These are phyloP conservation scores for Thaumetopoea pityocampa DNA, from an alignment of 1,140 invertebrate species.

Conservation along the genomic window DNA sequence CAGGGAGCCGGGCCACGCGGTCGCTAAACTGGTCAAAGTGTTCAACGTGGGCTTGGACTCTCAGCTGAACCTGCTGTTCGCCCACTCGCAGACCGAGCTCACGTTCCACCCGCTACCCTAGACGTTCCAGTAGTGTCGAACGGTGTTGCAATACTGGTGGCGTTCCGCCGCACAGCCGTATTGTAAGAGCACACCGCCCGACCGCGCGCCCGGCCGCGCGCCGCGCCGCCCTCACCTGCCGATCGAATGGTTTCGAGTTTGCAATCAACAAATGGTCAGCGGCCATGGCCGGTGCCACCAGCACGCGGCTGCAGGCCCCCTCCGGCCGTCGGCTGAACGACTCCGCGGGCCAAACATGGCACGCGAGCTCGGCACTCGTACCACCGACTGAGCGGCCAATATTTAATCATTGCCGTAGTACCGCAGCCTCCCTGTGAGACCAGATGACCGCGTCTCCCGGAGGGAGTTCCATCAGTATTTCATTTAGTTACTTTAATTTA, in stretches of 20 bases:
- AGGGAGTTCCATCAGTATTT: slow-evolving; percentile 18
- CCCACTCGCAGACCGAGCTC: slow-evolving; percentile 78
- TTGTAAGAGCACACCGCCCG: slow-evolving; percentile 49
- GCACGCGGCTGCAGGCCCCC: too few relatives aligned
- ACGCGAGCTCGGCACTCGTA: slow-evolving; percentile 2
- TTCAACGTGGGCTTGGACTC: slow-evolving; percentile 82
- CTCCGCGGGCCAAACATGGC: slow-evolving; percentile 22
- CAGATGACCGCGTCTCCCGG: too few relatives aligned
- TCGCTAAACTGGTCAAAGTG: slow-evolving; percentile 77
- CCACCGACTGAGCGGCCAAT: slow-evolving; percentile 12
- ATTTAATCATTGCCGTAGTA: neutral
- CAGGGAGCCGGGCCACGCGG: slow-evolving; percentile 73
- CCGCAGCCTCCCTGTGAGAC: too few relatives aligned
- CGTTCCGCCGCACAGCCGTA: slow-evolving; percentile 23
- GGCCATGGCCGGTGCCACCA: slow-evolving; percentile 17
- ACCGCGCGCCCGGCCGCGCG: too few relatives aligned
- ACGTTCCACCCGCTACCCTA: slow-evolving; percentile 77
- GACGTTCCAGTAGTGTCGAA: slow-evolving; percentile 36
- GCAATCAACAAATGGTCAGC: slow-evolving; percentile 42
- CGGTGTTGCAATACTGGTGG: slow-evolving; percentile 49
- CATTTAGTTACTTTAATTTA: slow-evolving; percentile 4
- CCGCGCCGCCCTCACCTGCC: slow-evolving; percentile 56
- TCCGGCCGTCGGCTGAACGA: slow-evolving; percentile 32
- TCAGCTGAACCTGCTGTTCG: slow-evolving; percentile 79
- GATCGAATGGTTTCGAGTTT: slow-evolving; percentile 59